phyloP scores from a whole-genome alignment of 2,113 vertebrate species.

The Stigmatopora argus region DNA sequence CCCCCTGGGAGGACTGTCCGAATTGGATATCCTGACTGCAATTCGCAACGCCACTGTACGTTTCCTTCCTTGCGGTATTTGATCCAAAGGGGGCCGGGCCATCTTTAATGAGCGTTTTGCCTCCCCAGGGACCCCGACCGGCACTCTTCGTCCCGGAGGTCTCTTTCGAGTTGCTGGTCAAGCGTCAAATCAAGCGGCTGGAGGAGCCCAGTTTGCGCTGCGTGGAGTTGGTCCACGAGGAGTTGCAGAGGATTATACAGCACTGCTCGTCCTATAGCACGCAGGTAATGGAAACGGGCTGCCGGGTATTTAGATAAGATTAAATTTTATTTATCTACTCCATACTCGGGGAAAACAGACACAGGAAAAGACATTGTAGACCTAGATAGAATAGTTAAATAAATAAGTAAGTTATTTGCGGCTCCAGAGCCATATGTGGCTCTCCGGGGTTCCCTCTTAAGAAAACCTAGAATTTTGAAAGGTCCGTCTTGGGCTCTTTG shows the following conservation, averaged over 20 bases:
- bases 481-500: too few relatives aligned
- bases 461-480: not conserved
- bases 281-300: slow-evolving; percentile 54
- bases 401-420: too few relatives aligned
- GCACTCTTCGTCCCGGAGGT: slow-evolving; percentile 77
- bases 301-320: too few relatives aligned
- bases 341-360: too few relatives aligned
- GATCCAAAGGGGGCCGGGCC: too few relatives aligned
- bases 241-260: slow-evolving; percentile 78
- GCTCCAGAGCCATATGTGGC: not conserved
- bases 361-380: too few relatives aligned
- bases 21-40: slow-evolving; percentile 75
- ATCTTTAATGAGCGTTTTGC: not conserved
- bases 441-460: not conserved
- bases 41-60: slow-evolving; percentile 74
- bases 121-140: slow-evolving; percentile 70
- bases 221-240: slow-evolving; percentile 78
- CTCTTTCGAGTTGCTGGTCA: slow-evolving; percentile 77
- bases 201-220: slow-evolving; percentile 77
- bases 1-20: slow-evolving; percentile 72
- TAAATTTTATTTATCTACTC: too few relatives aligned
- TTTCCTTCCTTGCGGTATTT: not conserved
- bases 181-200: slow-evolving; percentile 77
- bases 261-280: slow-evolving; percentile 76
- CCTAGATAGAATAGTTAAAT: too few relatives aligned